Base-by-base conservation (phyloP, 2,113 vertebrate genomes). In the Stictonetta naevosa region DNA sequence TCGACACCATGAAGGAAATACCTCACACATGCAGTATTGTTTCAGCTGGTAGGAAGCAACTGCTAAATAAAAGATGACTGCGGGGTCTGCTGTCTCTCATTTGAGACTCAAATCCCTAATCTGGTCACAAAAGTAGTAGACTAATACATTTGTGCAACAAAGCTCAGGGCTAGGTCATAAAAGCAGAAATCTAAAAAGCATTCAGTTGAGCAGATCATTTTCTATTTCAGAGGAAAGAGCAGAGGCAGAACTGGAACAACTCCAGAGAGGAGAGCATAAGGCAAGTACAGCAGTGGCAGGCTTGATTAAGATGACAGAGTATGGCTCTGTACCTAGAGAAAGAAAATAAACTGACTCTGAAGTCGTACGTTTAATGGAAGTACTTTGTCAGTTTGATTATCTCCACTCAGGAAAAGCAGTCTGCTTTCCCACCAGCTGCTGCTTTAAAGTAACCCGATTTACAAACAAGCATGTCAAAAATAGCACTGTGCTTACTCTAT, bases 1-100 rank as follows among this genome's bases (percentile, higher is more conserved):
- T 63, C 52, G 25, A 92, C 42, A 86, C 67, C 21, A 21, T 7
- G 59, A 83, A 88, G 59, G 75, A 90, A 92, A 86, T 55, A 90
- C 36, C 92, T 88, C 75, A 77, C 50, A 28, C 36, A 71, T 60
- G 4, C 73, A 74, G 20, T 44, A 73, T n/a, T 87, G 79, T 83
- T 92, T 59, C 67, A 96, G 85, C 53, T 73, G 40, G 75, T 85
- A 86, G 67, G 79, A 95, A 63, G 40, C 28, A 83, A 90, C 59
- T 44, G 44, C 63, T 83, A 77, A 94, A 90, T 53, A 83, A 85
- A 85, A 90, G 12, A 92, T 66, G 33, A 55, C 38, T 6, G 21
- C 48, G 72, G 66, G 0, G 0, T 69, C 72, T 88, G 50, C 36
- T 0, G 0, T 40, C 83, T 86, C 67, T 79, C 56, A 33, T 31